A percentile compares a stretch with the other conserved stretches of the same genome.
Evolutionary conservation across 2,113 vertebrate genomes (phyloP).

Genomic region (Oncorhynchus gorbuscha): DNA sequence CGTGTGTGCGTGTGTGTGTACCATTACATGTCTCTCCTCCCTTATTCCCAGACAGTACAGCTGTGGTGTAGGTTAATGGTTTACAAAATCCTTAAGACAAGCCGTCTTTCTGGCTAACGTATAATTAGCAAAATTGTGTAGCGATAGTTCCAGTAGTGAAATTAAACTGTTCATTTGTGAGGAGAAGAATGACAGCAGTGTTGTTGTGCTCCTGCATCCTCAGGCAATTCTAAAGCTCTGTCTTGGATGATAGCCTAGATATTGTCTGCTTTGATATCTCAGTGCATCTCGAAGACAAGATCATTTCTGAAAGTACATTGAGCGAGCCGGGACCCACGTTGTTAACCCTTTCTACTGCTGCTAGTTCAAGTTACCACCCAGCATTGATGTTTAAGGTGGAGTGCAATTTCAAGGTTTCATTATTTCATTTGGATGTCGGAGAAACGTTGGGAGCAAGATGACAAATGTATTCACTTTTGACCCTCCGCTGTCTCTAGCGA

Average conservation of each 20-base stretch:
- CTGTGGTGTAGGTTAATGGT: conserved; percentile 55
- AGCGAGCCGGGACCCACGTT: neutral
- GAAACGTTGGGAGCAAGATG: conserved; percentile 19
- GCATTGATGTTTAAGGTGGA: conserved; percentile 1
- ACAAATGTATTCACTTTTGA: conserved; percentile 51
- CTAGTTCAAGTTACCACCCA: neutral
- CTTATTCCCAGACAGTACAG: neutral
- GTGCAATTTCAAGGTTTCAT: conserved; percentile 26
- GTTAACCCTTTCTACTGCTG: conserved; percentile 32
- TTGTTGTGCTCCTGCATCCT: conserved; percentile 18
- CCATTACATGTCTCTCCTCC: conserved; percentile 28
- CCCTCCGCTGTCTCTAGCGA: conserved; percentile 23
- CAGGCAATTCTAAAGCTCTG: conserved; percentile 24
- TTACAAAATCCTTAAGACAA: conserved; percentile 62
- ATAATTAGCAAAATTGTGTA: conserved; percentile 58
- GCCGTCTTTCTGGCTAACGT: conserved; percentile 43
- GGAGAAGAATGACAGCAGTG: conserved; percentile 23
- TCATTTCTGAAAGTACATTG: conserved; percentile 48
- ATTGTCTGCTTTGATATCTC: conserved; percentile 34
- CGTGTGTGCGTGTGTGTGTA: neutral
- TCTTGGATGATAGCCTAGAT: conserved; percentile 50
- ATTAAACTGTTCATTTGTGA: conserved; percentile 53
- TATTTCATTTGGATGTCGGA: conserved; percentile 19
- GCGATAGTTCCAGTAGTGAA: conserved; percentile 42
- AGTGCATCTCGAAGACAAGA: conserved; percentile 41